A percentile compares a stretch with the other conserved stretches of the same genome.
Evolutionary conservation across 2,797 vertebrate species (phyloP).

Genomic region (Crocidura indochinensis): DNA sequence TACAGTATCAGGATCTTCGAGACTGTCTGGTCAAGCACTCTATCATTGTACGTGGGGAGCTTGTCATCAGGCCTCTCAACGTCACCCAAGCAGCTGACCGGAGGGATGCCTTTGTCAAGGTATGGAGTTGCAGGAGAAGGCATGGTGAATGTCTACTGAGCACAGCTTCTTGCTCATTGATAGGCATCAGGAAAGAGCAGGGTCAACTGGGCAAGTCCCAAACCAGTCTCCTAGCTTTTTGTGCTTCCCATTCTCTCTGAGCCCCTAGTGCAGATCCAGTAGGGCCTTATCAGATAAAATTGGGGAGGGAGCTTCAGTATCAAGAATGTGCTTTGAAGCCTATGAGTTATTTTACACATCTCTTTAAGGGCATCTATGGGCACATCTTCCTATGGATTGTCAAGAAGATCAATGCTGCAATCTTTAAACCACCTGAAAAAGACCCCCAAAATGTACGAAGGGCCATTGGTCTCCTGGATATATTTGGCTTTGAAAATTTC

Average conservation of each 20-base stretch:
- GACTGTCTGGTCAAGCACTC: slow-evolving; percentile 93
- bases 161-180: neutral
- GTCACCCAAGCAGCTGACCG: slow-evolving; percentile 93
- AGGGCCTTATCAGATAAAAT: neutral
- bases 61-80: slow-evolving; percentile 93
- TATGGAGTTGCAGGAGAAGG: slow-evolving; percentile 79
- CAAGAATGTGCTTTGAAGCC: neutral
- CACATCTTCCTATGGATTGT: slow-evolving; percentile 97
- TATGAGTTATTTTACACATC: neutral
- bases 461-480: slow-evolving; percentile 96
- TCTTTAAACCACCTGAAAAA: slow-evolving; percentile 91
- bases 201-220: neutral
- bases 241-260: neutral
- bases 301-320: neutral
- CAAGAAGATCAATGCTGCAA: slow-evolving; percentile 95
- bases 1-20: slow-evolving; percentile 91
- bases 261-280: neutral
- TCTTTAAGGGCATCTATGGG: slow-evolving; percentile 95
- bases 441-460: slow-evolving; percentile 87
- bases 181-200: neutral
- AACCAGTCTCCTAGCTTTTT: neutral
- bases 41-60: slow-evolving; percentile 94
- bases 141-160: accelerated
- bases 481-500: slow-evolving; percentile 99
- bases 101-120: slow-evolving; percentile 97